A percentile compares a stretch with the other conserved stretches of the same genome.
Conservation (phyloP, 2,888 invertebrate genomes). For the Pachydiplax longipennis region DNA sequence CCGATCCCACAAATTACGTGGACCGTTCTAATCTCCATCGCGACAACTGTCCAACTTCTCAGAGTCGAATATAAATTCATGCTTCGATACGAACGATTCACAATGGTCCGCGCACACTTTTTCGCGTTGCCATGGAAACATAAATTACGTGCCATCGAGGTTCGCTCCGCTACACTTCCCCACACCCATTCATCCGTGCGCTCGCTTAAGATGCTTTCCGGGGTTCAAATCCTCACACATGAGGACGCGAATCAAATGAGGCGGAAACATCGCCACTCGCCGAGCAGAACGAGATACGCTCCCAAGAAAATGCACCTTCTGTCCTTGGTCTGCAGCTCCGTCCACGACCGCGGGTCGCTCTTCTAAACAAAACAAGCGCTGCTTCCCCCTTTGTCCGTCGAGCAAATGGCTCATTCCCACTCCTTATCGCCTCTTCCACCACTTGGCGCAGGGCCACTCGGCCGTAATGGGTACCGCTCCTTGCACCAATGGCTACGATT, state of each 20-base stretch:
- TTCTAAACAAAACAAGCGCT: neutral
- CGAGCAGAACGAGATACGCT: neutral
- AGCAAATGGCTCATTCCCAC: conserved; percentile 3
- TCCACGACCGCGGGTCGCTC: neutral
- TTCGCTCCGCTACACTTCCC: neutral
- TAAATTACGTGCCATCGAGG: neutral
- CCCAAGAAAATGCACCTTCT: neutral
- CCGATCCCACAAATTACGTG: too few species aligned
- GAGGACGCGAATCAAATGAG: neutral
- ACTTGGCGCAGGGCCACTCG: conserved; percentile 31
- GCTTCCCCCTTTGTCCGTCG: neutral
- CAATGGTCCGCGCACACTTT: too few species aligned
- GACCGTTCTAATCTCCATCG: too few species aligned
- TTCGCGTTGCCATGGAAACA: neutral
- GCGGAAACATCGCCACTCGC: neutral
- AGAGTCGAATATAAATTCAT: too few species aligned
- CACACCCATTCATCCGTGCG: neutral
- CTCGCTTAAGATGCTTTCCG: neutral
- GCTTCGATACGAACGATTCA: too few species aligned
- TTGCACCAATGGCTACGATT: conserved; percentile 34
- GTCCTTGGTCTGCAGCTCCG: too few species aligned
- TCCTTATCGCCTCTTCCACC: conserved; percentile 43
- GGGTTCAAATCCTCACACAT: neutral
- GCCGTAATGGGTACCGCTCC: conserved; percentile 5
- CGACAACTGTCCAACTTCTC: too few species aligned